Base-by-base conservation (phyloP, 1,140 invertebrate species). In the Lucilia cuprina region DNA sequence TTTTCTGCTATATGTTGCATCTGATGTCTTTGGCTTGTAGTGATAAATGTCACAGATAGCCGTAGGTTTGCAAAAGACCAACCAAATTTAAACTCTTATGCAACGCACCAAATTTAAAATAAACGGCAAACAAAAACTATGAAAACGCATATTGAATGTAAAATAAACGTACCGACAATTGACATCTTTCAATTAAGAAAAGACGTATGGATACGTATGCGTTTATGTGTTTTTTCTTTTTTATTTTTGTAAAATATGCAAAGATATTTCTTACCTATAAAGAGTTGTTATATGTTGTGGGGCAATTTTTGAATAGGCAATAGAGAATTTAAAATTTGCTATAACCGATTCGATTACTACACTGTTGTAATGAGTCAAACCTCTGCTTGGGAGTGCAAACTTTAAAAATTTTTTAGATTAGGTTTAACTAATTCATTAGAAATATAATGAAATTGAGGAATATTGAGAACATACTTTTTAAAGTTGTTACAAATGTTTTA, bases 101-200 rank as follows among this genome's bases (percentile, higher is more conserved):
- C 82, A 82, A 82, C 82, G 82, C 82, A 82, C 30, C 17, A 65
- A 41, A 41, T 3, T 41, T 41, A 8, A 41, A 41, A 41, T 41
- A 41, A 41, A 41, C 41, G 41, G 41, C 41, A 2, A 41, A 41
- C 41, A 8, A 41, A 41, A 41, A 41, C 41, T 7, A 41, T 30
- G 25, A 60, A 82, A 82, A 60, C 82, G 82, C 82, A 82, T 65
- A 55, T 65, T 82, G 49, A 19, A 80, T n/a, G 5, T 80, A 80
- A 80, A 10, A 5, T 41, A 30, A 41, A 84, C 21, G 25, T 82
- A 50, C 86, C 86, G 86, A 88, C 89, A 90, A 89, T 89, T 89
- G 89, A 90, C 89, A 88, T 90, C 89, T 90, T 90, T 90, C 88
- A 90, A 89, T 90, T 90, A 90, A 89, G 84, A 84, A 84, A 86